Conservation (phyloP, 2,888 invertebrate genomes). For the Drosophila testacea region DNA sequence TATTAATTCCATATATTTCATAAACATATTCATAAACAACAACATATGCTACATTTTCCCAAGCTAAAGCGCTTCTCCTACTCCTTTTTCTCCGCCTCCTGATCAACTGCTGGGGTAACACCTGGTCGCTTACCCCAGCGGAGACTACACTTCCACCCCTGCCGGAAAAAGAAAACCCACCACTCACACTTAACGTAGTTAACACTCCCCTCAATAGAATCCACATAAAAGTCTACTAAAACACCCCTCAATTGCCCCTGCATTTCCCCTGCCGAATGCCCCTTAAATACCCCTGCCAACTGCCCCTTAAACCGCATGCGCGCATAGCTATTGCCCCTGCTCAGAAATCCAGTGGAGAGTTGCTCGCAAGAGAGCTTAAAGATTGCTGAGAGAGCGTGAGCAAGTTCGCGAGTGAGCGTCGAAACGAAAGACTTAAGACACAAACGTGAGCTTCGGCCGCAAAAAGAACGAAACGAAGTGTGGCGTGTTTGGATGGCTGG, state of each 20-base stretch:
- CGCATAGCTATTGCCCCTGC: slow-evolving; percentile 47
- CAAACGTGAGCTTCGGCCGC: slow-evolving; percentile 43
- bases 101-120: not conserved
- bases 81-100: not conserved
- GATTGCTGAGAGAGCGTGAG: slow-evolving; percentile 5
- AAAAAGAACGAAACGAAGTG: slow-evolving; percentile 29
- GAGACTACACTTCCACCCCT: slow-evolving; percentile 30
- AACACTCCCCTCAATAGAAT: slow-evolving; percentile 32
- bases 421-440: slow-evolving; percentile 54
- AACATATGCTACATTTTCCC: not conserved
- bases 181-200: slow-evolving; percentile 15
- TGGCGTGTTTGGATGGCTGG: slow-evolving; percentile 1
- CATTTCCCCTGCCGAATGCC: slow-evolving; percentile 46
- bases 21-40: too few species aligned
- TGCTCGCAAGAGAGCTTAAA: slow-evolving; percentile 29
- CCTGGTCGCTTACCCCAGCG: slow-evolving; percentile 20
- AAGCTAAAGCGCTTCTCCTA: not conserved
- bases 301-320: slow-evolving; percentile 52
- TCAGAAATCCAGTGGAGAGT: slow-evolving; percentile 56
- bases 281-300: slow-evolving; percentile 42
- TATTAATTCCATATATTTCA: not conserved
- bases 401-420: not conserved
- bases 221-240: slow-evolving; percentile 48
- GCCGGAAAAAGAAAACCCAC: slow-evolving; percentile 24
- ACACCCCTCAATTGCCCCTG: slow-evolving; percentile 56